Evolutionary conservation across 2,797 vertebrate genomes (phyloP).

Genomic region (Squalus acanthias): DNA sequence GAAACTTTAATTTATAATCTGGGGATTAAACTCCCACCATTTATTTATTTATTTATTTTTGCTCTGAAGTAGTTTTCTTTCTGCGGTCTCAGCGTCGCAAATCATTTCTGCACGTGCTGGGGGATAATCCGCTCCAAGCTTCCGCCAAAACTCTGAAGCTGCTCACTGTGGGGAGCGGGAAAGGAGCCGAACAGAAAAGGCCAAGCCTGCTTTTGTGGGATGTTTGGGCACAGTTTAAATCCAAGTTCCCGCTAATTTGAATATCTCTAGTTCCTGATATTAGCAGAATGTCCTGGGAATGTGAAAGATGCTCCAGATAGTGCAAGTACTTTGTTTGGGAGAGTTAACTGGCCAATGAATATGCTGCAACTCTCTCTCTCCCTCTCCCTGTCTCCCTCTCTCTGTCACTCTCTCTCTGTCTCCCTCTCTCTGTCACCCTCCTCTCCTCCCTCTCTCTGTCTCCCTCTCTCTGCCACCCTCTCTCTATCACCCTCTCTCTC

Average conservation of each 20-base stretch:
- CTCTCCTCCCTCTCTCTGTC: too few relatives aligned
- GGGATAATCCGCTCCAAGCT: neutral
- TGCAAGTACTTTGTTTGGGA: neutral
- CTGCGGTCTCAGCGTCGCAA: neutral
- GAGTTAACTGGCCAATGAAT: neutral
- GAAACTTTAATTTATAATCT: neutral
- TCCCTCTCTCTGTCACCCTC: too few relatives aligned
- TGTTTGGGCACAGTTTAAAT: neutral
- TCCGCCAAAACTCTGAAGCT: neutral
- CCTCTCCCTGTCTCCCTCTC: too few relatives aligned
- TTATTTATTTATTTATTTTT: too few relatives aligned
- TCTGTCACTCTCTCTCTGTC: too few relatives aligned
- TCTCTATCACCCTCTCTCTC: too few relatives aligned
- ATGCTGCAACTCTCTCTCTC: too few relatives aligned
- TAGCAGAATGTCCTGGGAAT: neutral
- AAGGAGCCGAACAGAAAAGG: too few relatives aligned
- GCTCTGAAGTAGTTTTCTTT: neutral
- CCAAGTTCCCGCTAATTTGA: neutral
- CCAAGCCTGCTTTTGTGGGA: too few relatives aligned
- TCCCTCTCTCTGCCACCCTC: too few relatives aligned
- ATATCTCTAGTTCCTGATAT: neutral
- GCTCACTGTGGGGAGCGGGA: neutral
- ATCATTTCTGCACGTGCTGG: too few relatives aligned
- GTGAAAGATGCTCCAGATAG: neutral
- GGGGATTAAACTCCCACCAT: too few relatives aligned